These are phyloP conservation scores for Drosophila multiciliata DNA, from an alignment of 2,888 invertebrate species.

Conservation along the genomic window DNA sequence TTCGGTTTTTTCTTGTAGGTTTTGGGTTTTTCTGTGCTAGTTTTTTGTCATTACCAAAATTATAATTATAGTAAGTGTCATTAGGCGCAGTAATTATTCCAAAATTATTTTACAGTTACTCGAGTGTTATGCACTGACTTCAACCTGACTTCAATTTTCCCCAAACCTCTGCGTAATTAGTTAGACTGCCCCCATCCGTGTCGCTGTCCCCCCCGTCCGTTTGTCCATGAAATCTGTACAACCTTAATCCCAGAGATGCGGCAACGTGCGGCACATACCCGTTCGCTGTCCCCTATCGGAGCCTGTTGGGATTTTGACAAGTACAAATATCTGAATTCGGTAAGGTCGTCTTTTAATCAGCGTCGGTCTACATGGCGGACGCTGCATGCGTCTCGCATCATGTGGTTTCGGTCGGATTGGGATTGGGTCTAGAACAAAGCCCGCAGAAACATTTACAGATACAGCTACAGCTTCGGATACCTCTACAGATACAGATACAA, in stretches of 20 bases:
- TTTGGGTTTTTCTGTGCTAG: constrained; percentile 4
- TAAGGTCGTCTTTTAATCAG: constrained; percentile 84
- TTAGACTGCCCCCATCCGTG: constrained; percentile 21
- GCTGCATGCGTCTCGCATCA: constrained; percentile 64
- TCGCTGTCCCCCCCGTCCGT: constrained; percentile 5
- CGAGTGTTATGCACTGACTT: constrained; percentile 23
- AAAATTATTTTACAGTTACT: constrained; percentile 74
- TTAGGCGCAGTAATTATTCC: constrained; percentile 72
- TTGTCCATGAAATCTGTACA: constrained; percentile 67
- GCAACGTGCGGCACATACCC: constrained; percentile 18
- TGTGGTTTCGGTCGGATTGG: constrained; percentile 58
- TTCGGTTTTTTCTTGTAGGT: constrained; percentile 38
- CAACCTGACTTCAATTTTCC: constrained; percentile 9
- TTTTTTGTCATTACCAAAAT: constrained; percentile 76
- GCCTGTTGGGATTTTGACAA: constrained; percentile 84
- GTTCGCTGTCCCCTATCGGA: constrained; percentile 42
- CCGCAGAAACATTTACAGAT: constrained; percentile 35
- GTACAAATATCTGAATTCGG: constrained; percentile 84
- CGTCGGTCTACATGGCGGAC: constrained; percentile 50
- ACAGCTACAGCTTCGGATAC: constrained; percentile 24
- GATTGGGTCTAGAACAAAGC: constrained; percentile 58
- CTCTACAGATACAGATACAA: constrained; percentile 28
- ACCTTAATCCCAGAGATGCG: constrained; percentile 64
- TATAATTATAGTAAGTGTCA: constrained; percentile 77
- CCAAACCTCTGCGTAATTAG: constrained; percentile 47